phyloP scores from a whole-genome alignment of 1,140 invertebrate species.

The Saccostrea glomerata region DNA sequence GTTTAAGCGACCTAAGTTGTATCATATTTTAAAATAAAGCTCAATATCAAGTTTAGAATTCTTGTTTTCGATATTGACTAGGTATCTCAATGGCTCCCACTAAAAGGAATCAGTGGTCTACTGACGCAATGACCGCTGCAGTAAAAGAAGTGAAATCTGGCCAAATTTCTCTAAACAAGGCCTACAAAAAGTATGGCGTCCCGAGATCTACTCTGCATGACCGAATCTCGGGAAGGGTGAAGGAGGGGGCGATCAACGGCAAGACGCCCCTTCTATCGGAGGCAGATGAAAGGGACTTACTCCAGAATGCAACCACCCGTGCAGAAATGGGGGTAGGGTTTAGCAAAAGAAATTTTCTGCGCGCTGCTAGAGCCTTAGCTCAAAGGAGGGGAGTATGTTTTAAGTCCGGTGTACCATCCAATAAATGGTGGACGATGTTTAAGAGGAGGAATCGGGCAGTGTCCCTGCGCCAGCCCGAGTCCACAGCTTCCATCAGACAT shows the following conservation, averaged over 20 bases:
- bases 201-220: not conserved
- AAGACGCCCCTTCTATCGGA: not conserved
- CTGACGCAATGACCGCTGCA: not conserved
- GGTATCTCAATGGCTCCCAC: not conserved
- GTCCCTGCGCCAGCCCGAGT: conserved; percentile 1
- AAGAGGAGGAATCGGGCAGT: not conserved
- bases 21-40: too few species aligned
- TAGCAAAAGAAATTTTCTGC: not conserved
- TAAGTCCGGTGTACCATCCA: conserved; percentile 36
- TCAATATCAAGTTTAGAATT: too few species aligned
- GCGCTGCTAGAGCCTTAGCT: not conserved
- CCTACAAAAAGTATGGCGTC: not conserved
- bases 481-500: conserved; percentile 30
- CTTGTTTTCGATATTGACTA: too few species aligned
- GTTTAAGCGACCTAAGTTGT: too few species aligned
- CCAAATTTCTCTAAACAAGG: not conserved
- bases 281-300: not conserved
- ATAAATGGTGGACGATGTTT: conserved; percentile 40
- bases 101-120: not conserved
- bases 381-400: not conserved
- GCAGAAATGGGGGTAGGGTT: not conserved
- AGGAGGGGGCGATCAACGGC: not conserved
- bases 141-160: not conserved
- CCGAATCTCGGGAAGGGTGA: not conserved
- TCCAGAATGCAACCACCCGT: not conserved